Evolutionary conservation across 2,113 vertebrate genomes (phyloP).

Genomic region (Canis aureus): DNA sequence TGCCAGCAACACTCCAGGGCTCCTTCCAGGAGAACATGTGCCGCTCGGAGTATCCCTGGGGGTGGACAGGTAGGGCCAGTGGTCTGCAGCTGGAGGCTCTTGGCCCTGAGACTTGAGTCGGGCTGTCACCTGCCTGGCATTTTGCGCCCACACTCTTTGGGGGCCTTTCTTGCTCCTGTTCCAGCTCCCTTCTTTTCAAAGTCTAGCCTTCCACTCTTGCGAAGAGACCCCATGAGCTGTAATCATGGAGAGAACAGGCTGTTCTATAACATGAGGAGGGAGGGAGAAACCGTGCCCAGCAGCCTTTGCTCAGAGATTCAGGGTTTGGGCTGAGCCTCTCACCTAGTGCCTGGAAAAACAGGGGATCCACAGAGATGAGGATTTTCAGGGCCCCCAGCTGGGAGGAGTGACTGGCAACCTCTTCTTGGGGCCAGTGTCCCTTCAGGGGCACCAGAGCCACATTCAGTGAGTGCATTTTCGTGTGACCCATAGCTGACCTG

Average conservation of each 20-base stretch:
- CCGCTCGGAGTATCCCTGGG: neutral
- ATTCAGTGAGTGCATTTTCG: neutral
- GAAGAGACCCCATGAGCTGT: neutral
- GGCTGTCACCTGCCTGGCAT: neutral
- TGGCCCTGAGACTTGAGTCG: neutral
- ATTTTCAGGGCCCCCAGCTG: neutral
- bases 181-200: neutral
- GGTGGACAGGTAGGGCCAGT: rapidly evolving
- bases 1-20: neutral
- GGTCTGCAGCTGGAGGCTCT: neutral
- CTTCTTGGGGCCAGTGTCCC: neutral
- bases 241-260: neutral
- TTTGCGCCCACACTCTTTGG: neutral
- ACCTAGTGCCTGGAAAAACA: neutral
- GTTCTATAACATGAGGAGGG: neutral
- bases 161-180: neutral
- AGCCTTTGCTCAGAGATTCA: neutral
- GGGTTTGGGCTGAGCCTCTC: neutral
- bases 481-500: neutral
- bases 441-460: neutral
- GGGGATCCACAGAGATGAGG: neutral
- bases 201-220: neutral
- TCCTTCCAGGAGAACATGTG: too few relatives aligned
- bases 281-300: neutral
- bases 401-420: neutral